Base-by-base conservation (phyloP, 2,113 vertebrate genomes). In the Engraulis encrasicolus region DNA sequence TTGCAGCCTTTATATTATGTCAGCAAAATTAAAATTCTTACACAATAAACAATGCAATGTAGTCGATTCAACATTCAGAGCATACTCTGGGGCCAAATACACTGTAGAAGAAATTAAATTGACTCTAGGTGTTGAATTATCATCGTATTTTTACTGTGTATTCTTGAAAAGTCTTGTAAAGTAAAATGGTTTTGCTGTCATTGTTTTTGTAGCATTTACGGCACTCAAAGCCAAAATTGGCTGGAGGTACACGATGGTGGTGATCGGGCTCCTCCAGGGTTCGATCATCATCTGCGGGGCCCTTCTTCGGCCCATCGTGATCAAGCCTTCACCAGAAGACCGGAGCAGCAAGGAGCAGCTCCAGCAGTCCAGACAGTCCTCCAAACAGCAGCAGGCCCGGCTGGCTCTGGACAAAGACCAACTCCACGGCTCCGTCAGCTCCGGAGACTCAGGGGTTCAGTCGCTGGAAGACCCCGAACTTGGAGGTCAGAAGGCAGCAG, bases 231-330 rank as follows among this genome's bases (percentile, higher is more conserved):
- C 97, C 78, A 88, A 38, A 37, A 92, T 97, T 2, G 97, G 98
- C 89, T 99, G 98, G 98, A 94, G 96, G 3, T 91, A 93, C 85
- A 97, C 96, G 86, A 93, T 99, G 88, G 91, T 95, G 23, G 92
- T 95, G 20, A 95, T 99, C 0, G 98, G 98, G 71, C 90, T 95
- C 18, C 90, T 99, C 14, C 98, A 99, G 90, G 90, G 97, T 0
- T 92, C 92, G 89, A 95, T 98, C 7, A 84, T 97, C 2, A 11
- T 95, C 86, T 98, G 97, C 0, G 98, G 98, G 0, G 94, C 88
- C 0, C 85, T 99, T 90, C 96, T 99, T 5, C 93, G 96, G 50
- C 97, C 98, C 0, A 96, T 99, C 2, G 0, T 96, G 12, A 94
- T 99, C 91, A 89, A 89, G 87, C 88, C 91, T 14, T 74, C 6